These are phyloP conservation scores for Leptinotarsa tumamoca DNA, from an alignment of 2,888 invertebrate species.

Conservation along the genomic window DNA sequence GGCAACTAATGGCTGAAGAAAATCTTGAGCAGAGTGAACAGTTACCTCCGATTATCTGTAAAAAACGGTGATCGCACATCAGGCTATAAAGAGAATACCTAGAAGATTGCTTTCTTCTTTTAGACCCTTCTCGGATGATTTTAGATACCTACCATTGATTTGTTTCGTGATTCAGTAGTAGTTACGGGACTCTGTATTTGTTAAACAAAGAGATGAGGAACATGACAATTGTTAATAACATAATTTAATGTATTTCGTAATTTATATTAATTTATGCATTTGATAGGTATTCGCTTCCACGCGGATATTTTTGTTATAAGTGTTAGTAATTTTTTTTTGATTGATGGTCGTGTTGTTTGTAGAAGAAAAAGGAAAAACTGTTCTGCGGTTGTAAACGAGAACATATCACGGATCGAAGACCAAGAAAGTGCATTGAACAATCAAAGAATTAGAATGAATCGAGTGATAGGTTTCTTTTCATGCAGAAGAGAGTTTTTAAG, in stretches of 20 bases:
- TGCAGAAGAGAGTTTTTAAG: too few relatives aligned
- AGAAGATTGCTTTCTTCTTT: conserved; percentile 38
- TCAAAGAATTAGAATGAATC: conserved; percentile 10
- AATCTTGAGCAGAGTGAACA: conserved; percentile 6
- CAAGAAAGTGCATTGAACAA: conserved; percentile 28
- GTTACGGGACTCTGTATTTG: conserved; percentile 28
- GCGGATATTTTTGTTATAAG: conserved; percentile 37
- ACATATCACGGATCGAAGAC: conserved; percentile 28
- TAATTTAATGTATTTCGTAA: conserved; percentile 44
- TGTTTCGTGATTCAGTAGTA: conserved; percentile 27
- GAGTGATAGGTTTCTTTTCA: neutral
- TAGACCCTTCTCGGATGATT: conserved; percentile 35
- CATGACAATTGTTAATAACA: conserved; percentile 45
- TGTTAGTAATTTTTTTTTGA: conserved; percentile 39
- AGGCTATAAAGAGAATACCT: conserved; percentile 41
- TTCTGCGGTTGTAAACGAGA: conserved; percentile 35
- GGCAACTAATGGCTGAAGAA: conserved; percentile 66
- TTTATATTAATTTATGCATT: conserved; percentile 45
- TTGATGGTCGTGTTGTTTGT: conserved; percentile 30
- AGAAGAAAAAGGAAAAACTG: conserved; percentile 37
- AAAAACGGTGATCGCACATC: conserved; percentile 33
- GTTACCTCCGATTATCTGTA: conserved; percentile 35
- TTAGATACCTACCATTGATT: conserved; percentile 20
- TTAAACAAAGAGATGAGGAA: conserved; percentile 37
- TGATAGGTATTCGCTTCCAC: conserved; percentile 38